Evolutionary conservation across 2,888 invertebrate genomes (phyloP).

Genomic region (Sesamia inferens): DNA sequence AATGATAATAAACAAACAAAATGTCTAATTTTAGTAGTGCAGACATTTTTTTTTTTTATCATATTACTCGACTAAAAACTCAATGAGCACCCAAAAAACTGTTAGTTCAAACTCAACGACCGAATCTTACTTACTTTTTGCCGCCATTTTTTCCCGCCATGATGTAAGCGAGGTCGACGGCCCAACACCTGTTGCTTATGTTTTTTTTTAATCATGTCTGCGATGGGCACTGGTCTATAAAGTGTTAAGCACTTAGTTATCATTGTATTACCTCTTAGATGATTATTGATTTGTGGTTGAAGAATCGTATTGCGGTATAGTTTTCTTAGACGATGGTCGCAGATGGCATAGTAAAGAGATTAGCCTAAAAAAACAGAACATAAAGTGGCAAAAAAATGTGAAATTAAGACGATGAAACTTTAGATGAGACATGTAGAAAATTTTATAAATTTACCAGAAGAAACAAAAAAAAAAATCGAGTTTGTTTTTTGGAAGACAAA

Average conservation of each 20-base stretch:
- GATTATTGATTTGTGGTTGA: slow-evolving; percentile 81
- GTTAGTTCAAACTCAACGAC: slow-evolving; percentile 71
- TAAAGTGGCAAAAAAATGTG: slow-evolving; percentile 3
- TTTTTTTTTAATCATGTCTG: slow-evolving; percentile 68
- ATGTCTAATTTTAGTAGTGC: slow-evolving; percentile 48
- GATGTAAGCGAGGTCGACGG: slow-evolving; percentile 76
- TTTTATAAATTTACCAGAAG: slow-evolving; percentile 32
- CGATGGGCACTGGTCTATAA: slow-evolving; percentile 79
- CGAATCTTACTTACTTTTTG: slow-evolving; percentile 73
- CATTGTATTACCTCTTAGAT: slow-evolving; percentile 75
- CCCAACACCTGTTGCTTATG: slow-evolving; percentile 79
- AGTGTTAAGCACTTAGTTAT: slow-evolving; percentile 82
- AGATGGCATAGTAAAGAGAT: slow-evolving; percentile 19
- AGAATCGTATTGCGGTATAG: slow-evolving; percentile 44
- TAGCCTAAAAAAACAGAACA: slow-evolving; percentile 13
- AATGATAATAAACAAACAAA: slow-evolving; percentile 52
- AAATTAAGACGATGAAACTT: slow-evolving; percentile 5
- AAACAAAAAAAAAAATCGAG: slow-evolving; percentile 17
- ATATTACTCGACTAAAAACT: slow-evolving; percentile 60
- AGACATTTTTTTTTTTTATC: slow-evolving; percentile 49
- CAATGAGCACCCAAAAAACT: slow-evolving; percentile 72
- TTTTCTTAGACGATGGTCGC: slow-evolving; percentile 41
- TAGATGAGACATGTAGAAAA: slow-evolving; percentile 8
- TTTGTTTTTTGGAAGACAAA: slow-evolving; percentile 51
- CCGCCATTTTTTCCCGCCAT: slow-evolving; percentile 79